Percentiles rank a stretch among this genome's conserved stretches.
These are phyloP conservation scores for Yasuhikotakia modesta DNA, from an alignment of 2,797 vertebrate species.

Conservation along the genomic window DNA sequence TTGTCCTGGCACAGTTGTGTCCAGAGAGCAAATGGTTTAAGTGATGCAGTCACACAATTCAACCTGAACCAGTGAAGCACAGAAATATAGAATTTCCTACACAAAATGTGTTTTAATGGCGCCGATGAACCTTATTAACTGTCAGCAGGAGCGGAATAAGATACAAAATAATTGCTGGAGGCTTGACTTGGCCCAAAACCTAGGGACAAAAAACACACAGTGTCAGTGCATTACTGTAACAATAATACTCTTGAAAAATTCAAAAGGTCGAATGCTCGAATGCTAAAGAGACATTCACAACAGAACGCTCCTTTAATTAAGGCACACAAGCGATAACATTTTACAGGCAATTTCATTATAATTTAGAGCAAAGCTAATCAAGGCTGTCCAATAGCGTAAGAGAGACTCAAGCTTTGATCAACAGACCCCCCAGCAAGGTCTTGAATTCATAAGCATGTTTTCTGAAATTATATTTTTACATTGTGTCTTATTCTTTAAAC, in stretches of 20 bases:
- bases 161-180: constrained; percentile 16
- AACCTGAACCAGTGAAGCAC: constrained; percentile 67
- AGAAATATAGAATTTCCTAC: constrained; percentile 67
- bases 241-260: not conserved
- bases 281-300: not conserved
- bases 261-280: not conserved
- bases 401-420: not conserved
- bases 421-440: not conserved
- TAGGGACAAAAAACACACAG: not conserved
- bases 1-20: constrained; percentile 75
- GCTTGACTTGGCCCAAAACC: not conserved
- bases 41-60: constrained; percentile 71
- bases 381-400: not conserved
- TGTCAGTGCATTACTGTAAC: not conserved
- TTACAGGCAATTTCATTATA: constrained; percentile 27
- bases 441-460: not conserved
- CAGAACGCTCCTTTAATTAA: constrained; percentile 1
- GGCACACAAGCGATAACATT: not conserved
- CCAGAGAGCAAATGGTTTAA: constrained; percentile 74
- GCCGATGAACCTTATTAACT: constrained; percentile 4
- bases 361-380: not conserved
- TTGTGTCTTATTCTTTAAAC: not conserved
- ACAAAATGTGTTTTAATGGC: constrained; percentile 59
- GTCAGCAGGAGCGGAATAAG: constrained; percentile 2
- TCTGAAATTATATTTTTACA: not conserved